Percentiles rank a stretch among this genome's conserved stretches.
Evolutionary conservation across 2,888 invertebrate genomes (phyloP).

Genomic region (Cantharis rufa): DNA sequence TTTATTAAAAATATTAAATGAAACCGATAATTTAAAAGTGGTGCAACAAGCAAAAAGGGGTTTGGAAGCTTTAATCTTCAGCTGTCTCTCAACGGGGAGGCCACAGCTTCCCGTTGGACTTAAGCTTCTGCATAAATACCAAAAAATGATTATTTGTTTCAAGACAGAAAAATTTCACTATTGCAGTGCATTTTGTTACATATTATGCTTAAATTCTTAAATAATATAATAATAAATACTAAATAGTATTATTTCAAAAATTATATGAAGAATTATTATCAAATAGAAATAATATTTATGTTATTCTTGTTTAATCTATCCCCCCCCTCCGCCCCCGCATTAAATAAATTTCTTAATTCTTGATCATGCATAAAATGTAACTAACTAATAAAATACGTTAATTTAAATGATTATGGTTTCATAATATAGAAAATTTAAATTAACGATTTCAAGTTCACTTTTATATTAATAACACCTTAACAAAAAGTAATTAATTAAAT

Average conservation of each 20-base stretch:
- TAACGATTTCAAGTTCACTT: background rate
- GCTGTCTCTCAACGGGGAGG: background rate
- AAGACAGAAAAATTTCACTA: background rate
- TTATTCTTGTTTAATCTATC: background rate
- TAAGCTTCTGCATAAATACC: background rate
- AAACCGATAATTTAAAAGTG: background rate
- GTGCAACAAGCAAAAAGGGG: background rate
- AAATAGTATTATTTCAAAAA: too few species aligned
- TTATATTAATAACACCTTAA: background rate
- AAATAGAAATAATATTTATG: background rate
- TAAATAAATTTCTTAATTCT: background rate
- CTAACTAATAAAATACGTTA: background rate
- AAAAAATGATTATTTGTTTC: background rate
- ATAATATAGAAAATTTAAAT: background rate
- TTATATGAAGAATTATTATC: background rate
- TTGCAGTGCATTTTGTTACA: too few species aligned
- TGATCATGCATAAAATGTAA: background rate
- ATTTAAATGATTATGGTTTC: background rate
- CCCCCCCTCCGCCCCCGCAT: background rate
- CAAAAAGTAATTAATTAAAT: background rate
- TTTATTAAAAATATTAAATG: background rate
- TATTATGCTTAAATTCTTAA: too few species aligned
- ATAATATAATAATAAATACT: too few species aligned
- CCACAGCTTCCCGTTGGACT: background rate
- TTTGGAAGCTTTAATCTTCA: background rate